These are phyloP conservation scores for Melanostoma scalare DNA, from an alignment of 2,888 invertebrate species.

Conservation along the genomic window DNA sequence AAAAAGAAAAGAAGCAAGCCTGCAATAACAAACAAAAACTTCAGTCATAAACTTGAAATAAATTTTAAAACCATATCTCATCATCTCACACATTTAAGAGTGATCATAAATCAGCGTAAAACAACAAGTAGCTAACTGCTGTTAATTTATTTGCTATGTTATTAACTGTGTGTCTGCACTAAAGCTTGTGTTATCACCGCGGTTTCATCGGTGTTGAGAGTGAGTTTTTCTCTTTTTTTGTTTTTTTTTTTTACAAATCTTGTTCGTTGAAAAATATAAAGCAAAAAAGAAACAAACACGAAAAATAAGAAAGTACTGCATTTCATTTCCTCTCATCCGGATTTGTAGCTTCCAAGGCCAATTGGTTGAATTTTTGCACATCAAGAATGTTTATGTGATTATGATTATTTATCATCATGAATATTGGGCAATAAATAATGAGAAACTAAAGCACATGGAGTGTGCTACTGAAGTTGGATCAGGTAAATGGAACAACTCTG, in stretches of 20 bases:
- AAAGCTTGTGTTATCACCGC: constrained; percentile 62
- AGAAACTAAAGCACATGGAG: neutral
- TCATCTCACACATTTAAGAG: constrained; percentile 71
- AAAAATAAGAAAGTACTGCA: constrained; percentile 64
- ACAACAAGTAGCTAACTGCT: constrained; percentile 72
- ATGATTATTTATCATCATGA: constrained; percentile 10
- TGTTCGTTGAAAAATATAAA: constrained; percentile 32
- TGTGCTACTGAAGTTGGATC: too few relatives aligned
- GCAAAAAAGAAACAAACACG: constrained; percentile 27
- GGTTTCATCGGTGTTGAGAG: constrained; percentile 69
- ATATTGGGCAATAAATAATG: neutral
- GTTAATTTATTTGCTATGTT: constrained; percentile 73
- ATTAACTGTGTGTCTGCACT: constrained; percentile 71
- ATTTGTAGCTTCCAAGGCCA: constrained; percentile 35
- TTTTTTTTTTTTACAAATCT: constrained; percentile 24
- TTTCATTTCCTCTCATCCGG: constrained; percentile 60
- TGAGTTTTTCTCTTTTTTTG: constrained; percentile 30
- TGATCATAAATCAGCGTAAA: constrained; percentile 71
- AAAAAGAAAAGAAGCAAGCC: constrained; percentile 24
- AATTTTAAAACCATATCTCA: constrained; percentile 71
- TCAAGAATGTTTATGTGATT: constrained; percentile 2
- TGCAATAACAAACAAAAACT: constrained; percentile 49
- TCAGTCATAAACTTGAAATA: constrained; percentile 70
- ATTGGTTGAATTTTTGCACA: constrained; percentile 20
- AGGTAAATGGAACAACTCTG: too few relatives aligned